Base-by-base conservation (phyloP, 37 sponge, comb jelly and placozoan species). In the Aphrocallistes beatrix region DNA sequence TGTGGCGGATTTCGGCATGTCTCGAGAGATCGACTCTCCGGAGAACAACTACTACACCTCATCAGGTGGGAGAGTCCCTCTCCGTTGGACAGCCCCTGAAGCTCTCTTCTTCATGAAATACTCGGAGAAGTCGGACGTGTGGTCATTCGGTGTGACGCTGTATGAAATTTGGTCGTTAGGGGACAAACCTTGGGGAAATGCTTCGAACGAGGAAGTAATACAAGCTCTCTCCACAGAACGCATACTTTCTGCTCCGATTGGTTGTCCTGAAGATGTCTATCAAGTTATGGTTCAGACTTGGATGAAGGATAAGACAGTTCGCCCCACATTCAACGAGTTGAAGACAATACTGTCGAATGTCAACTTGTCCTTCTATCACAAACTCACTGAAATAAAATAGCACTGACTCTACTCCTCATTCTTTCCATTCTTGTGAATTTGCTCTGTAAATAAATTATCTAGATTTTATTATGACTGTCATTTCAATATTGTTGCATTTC, bases 1-100 rank as follows among this genome's bases (percentile, higher is more conserved):
- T 19, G 75, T 60, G 75, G 75, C 75, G n/a, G 75, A 60, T 60
- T 60, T 60, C 75, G 75, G 75, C n/a, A 60, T 60, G 75, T 60
- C 75, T 32, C 75, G 75, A 13, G 75, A 28, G n/a, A 60, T 60
- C 10, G 75, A 60, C n/a, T 19, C 1, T 13, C 28, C 10, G 32
- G n/a, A 60, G 10, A 30, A 60, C 34, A 25, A 60, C 75, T 60
- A 60, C 75, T 25, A 19, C 21, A 25, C 75, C 34, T 60, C 75
- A 13, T 19, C 28, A 3, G 49, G 49, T 47, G 75, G 75, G 34
- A 60, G 75, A 28, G 75, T 60, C 6, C 75, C 75, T 60, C 75
- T 60, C 75, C 75, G 75, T 13, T 60, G 75, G 75, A 60, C 75
- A 60, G 75, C 75, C 34, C 75, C 75, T 32, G 75, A 60, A 13